phyloP scores from a whole-genome alignment of 2,797 vertebrate genomes.

The Falco naumanni region DNA sequence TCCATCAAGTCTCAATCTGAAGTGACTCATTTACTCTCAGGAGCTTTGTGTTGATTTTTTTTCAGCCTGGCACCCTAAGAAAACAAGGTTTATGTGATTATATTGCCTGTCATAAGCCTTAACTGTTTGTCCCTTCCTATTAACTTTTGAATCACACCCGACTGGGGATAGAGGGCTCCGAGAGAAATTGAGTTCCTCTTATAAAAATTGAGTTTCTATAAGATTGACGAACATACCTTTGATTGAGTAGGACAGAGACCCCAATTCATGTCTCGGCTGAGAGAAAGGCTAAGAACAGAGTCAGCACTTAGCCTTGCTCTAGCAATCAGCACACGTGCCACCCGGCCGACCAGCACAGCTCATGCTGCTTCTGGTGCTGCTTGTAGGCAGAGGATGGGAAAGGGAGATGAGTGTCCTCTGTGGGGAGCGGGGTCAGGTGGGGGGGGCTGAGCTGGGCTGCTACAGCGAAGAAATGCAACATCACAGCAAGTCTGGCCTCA shows the following conservation, averaged over 20 bases:
- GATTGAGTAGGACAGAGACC: not conserved
- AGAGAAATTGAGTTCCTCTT: constrained; percentile 37
- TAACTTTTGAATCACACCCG: constrained; percentile 33
- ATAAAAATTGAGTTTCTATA: constrained; percentile 14
- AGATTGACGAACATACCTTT: not conserved
- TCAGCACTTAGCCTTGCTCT: not conserved
- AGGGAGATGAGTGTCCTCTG: not conserved
- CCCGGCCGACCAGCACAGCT: rapidly evolving
- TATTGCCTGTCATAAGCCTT: constrained; percentile 60
- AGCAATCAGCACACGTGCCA: not conserved
- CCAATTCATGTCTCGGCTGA: not conserved
- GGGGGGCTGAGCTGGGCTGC: not conserved
- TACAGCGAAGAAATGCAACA: not conserved
- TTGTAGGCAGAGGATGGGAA: not conserved
- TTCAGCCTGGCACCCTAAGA: constrained; percentile 47
- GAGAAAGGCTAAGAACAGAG: not conserved
- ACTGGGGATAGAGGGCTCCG: not conserved
- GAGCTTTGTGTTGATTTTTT: constrained; percentile 41
- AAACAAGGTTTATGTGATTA: constrained; percentile 58
- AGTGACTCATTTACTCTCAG: constrained; percentile 49
- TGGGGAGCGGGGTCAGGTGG: not conserved
- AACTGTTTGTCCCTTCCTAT: constrained; percentile 64
- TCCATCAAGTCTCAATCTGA: constrained; percentile 55
- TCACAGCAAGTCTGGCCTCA: not conserved
- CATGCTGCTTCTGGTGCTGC: not conserved